phyloP scores from a whole-genome alignment of 2,113 vertebrate species.

The Oncorhynchus clarkii region DNA sequence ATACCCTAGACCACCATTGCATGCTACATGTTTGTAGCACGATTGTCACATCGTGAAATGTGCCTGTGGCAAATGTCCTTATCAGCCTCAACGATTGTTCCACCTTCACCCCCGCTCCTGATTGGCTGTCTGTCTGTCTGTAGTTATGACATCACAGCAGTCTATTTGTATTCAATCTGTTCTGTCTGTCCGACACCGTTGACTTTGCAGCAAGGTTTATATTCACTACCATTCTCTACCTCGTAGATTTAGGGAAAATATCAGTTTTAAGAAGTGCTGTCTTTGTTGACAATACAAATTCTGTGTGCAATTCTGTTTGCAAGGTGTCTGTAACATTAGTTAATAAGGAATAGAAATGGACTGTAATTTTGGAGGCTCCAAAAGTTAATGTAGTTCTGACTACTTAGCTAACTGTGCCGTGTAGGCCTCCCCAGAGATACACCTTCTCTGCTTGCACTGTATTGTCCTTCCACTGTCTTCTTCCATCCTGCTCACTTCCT shows the following conservation, averaged over 20 bases:
- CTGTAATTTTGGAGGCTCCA: no score
- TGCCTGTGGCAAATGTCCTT: constrained; percentile 26
- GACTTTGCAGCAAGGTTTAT: background rate
- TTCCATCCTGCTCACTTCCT: constrained; percentile 19
- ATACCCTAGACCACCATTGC: constrained; percentile 48
- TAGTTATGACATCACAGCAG: constrained; percentile 29
- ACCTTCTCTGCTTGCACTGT: background rate
- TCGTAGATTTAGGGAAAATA: no score
- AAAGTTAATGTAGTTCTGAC: no score
- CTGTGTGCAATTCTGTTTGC: no score
- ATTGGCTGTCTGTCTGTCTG: constrained; percentile 29
- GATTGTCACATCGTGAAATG: constrained; percentile 59
- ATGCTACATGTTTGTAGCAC: constrained; percentile 76
- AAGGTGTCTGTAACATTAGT: no score
- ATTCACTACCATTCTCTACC: no score
- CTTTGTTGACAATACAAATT: no score
- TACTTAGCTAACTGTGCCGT: background rate
- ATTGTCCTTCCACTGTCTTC: constrained; percentile 51
- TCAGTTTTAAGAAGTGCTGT: no score
- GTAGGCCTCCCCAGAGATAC: background rate
- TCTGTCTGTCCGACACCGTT: constrained; percentile 9
- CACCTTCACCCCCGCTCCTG: constrained; percentile 24
- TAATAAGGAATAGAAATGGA: no score
- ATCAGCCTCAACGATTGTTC: constrained; percentile 42
- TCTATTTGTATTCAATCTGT: constrained; percentile 17